Conservation (phyloP, 2,888 invertebrate genomes). For the Pheosia tremula region DNA sequence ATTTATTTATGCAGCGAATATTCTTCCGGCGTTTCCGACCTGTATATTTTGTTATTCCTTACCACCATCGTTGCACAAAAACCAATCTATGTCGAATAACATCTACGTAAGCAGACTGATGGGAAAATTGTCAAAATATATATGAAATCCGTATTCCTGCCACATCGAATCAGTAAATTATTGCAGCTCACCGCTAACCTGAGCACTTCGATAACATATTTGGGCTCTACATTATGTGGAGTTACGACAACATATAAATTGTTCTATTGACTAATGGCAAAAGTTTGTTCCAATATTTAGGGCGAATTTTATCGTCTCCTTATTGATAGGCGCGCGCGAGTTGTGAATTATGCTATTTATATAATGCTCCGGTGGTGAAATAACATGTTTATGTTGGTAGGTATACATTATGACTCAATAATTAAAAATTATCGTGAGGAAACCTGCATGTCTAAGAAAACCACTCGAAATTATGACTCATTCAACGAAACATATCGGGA, state of each 20-base stretch:
- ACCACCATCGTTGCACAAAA: not conserved
- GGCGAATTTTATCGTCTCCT: constrained; percentile 21
- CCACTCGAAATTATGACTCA: no score
- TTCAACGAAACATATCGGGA: no score
- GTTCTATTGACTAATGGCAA: constrained; percentile 31
- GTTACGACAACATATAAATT: constrained; percentile 18
- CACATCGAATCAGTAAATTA: constrained; percentile 16
- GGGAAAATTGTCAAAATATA: constrained; percentile 3
- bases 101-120: not conserved
- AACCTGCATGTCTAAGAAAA: no score
- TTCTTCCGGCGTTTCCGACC: no score
- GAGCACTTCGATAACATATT: constrained; percentile 15
- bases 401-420: not conserved
- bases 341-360: constrained; percentile 15
- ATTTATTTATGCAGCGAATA: no score
- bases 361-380: constrained; percentile 1
- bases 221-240: constrained; percentile 15
- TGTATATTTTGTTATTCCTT: constrained; percentile 5
- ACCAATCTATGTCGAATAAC: constrained; percentile 1
- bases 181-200: constrained; percentile 8
- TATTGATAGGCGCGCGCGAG: constrained; percentile 10
- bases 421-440: not conserved
- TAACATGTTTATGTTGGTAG: not conserved
- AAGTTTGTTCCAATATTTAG: constrained; percentile 26
- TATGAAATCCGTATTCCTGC: constrained; percentile 2